Conservation (phyloP, 1,140 invertebrate genomes). For the Solenopsis invicta region DNA sequence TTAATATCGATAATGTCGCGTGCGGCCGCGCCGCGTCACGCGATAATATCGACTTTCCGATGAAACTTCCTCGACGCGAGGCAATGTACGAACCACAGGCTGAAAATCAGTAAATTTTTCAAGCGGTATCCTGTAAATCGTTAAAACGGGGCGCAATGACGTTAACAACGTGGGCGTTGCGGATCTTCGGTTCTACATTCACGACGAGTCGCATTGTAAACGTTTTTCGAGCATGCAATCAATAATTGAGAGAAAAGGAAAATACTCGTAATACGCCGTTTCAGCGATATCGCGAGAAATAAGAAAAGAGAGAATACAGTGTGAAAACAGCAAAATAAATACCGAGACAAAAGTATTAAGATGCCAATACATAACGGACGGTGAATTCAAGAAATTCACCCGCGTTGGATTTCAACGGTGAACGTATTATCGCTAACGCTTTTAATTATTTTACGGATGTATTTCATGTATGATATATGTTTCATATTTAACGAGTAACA, state of each 20-base stretch:
- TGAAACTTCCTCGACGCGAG: neutral
- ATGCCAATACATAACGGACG: neutral
- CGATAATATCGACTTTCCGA: slow-evolving; percentile 39
- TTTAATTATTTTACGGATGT: neutral
- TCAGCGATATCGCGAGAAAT: neutral
- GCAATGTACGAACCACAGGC: neutral
- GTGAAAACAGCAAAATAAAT: neutral
- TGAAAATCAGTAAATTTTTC: slow-evolving; percentile 41
- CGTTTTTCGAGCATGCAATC: neutral
- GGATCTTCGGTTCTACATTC: neutral
- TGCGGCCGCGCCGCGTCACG: slow-evolving; percentile 29
- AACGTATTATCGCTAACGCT: neutral
- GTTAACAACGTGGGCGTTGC: slow-evolving; percentile 24
- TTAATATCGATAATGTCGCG: slow-evolving; percentile 44
- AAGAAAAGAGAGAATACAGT: neutral
- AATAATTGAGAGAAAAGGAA: neutral
- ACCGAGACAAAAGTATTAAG: neutral
- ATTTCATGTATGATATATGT: neutral
- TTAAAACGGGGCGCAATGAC: slow-evolving; percentile 29
- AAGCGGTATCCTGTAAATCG: slow-evolving; percentile 18
- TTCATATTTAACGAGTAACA: neutral
- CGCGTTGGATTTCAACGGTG: neutral
- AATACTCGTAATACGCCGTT: neutral
- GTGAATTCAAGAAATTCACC: neutral
- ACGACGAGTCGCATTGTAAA: neutral